Evolutionary conservation across 2,113 vertebrate species (phyloP).

Genomic region (Callopanchax toddi): DNA sequence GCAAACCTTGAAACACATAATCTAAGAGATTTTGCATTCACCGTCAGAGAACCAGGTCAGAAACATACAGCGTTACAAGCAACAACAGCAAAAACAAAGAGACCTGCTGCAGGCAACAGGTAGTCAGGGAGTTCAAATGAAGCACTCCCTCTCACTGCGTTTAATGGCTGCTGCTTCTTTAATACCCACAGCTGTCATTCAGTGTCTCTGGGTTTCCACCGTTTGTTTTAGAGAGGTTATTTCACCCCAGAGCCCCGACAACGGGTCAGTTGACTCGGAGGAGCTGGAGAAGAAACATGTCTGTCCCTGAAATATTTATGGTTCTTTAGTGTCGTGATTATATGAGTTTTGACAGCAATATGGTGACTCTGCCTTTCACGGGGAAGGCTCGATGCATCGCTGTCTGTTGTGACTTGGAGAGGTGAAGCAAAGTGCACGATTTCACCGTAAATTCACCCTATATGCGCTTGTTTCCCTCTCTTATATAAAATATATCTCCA

Average conservation of each 20-base stretch:
- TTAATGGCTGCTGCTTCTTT: constrained; percentile 40
- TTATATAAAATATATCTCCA: not conserved
- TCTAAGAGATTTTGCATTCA: constrained; percentile 55
- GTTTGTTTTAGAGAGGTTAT: constrained; percentile 49
- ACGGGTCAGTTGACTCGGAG: constrained; percentile 39
- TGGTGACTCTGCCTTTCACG: constrained; percentile 45
- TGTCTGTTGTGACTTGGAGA: constrained; percentile 25
- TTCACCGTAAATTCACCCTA: not conserved
- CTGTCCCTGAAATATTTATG: constrained; percentile 67
- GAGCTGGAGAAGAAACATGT: constrained; percentile 39
- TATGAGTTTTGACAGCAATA: constrained; percentile 60
- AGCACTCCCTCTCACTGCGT: constrained; percentile 28
- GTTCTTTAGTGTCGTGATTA: constrained; percentile 52
- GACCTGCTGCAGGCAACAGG: constrained; percentile 13
- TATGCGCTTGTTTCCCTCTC: not conserved
- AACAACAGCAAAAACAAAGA: constrained; percentile 32
- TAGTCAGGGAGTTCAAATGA: not conserved
- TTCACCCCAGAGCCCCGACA: constrained; percentile 45
- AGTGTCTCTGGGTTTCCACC: constrained; percentile 25
- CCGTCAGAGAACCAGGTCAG: constrained; percentile 23
- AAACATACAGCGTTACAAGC: constrained; percentile 25
- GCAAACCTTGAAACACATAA: constrained; percentile 55
- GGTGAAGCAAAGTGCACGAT: constrained; percentile 34
- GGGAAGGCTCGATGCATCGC: constrained; percentile 24
- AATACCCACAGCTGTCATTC: constrained; percentile 22